Evolutionary conservation across 35 echinoderm and acorn worm species (phyloP), one percentile per base, ranked within the genome.

Genomic region (Lytechinus variegatus): DNA sequence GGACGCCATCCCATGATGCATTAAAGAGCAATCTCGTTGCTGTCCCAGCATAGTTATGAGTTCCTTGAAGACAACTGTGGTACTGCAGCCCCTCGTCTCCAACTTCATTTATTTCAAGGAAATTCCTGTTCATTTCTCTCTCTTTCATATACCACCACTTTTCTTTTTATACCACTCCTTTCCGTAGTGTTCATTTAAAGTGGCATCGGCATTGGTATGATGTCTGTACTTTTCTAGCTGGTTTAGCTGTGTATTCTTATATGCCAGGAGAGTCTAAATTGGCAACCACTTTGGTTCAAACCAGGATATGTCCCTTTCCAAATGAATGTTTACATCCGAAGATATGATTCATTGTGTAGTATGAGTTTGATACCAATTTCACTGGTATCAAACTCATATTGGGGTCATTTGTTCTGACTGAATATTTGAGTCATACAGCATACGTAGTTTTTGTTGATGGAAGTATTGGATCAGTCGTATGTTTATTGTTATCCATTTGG

Each of bases 1-100:
- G 88, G 88, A 90, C 88, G 88, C 52, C 27, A 90, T 90, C 88
- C n/a, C 16, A 90, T 52, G 52, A 90, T 90, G 88, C 88, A 90
- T 90, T 90, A 90, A 90, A 90, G 88, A 90, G 16, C 88, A 90
- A 90, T 90, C 88, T 90, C 28, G 29, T 11, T 90, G 28, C 66
- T 79, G 66, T 24, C 66, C 16, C 21, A 79, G 66, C 19, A 79
- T 79, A 79, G 66, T 79, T 79, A 79, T 79, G 66, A 79, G 66
- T 79, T 79, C 66, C 66, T 79, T 79, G 66, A 24, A 79, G 14
- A n/a, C 66, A 79, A 24, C 66, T 79, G 66, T 6, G 66, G 66
- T 24, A 79, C 66, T 79, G 4, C 21, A 79, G n/a, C 66, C 33
- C 33, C 66, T 79, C 19, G 16, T 79, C 33, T 44, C 19, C 66